phyloP scores from a whole-genome alignment of 2,113 vertebrate genomes.

The Equus przewalskii region DNA sequence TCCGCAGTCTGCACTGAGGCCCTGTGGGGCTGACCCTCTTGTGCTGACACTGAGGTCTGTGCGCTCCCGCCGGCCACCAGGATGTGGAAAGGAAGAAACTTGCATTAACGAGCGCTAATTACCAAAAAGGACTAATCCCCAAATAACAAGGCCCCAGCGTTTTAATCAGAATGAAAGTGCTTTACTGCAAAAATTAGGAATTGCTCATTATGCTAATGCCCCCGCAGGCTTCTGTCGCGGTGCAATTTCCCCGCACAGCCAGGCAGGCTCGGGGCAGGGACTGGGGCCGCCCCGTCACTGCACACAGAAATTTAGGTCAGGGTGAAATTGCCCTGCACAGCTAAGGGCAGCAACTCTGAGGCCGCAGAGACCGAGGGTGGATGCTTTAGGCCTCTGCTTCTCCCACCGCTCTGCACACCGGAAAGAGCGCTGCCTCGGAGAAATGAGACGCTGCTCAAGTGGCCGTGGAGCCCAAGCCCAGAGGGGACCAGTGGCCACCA shows the following conservation, averaged over 20 bases:
- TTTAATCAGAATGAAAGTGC: not conserved
- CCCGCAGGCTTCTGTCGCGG: not conserved
- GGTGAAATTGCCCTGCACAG: fast-evolving
- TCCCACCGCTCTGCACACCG: not conserved
- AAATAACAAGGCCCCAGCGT: not conserved
- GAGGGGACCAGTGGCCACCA: no score
- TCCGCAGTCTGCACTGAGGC: not conserved
- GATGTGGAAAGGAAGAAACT: not conserved
- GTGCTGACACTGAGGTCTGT: not conserved
- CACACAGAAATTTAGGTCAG: not conserved
- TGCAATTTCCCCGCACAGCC: not conserved
- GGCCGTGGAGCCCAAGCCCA: not conserved
- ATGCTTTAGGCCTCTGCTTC: no score
- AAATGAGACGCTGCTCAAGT: not conserved
- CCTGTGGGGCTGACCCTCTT: not conserved
- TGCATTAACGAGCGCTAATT: not conserved
- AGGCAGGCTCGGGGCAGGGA: not conserved
- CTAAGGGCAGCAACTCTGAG: not conserved
- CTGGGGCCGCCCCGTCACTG: fast-evolving
- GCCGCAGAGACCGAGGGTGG: not conserved
- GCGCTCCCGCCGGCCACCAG: not conserved
- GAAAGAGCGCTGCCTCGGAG: fast-evolving
- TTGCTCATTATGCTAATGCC: not conserved
- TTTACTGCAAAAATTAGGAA: not conserved
- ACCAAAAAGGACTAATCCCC: not conserved